Evolutionary conservation across 1,140 invertebrate genomes (phyloP).

Genomic region (Drosophila willistoni): DNA sequence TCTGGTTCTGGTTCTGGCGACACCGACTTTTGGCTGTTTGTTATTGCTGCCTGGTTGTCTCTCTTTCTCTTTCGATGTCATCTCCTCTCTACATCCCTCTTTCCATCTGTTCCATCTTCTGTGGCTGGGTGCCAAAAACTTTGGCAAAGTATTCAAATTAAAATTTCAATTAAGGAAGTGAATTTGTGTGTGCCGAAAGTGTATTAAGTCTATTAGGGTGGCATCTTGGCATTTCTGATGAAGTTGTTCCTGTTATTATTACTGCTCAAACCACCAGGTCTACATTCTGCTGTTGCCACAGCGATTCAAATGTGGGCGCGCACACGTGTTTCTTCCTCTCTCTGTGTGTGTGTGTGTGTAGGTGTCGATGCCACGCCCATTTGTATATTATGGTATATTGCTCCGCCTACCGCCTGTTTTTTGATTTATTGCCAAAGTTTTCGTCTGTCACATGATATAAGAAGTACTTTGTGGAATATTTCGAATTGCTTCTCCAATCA

Average conservation of each 20-base stretch:
- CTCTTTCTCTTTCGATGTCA: constrained; percentile 28
- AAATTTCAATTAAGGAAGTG: constrained; percentile 82
- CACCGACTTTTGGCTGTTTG: constrained; percentile 72
- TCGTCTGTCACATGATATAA: constrained; percentile 78
- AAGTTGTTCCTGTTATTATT: constrained; percentile 45
- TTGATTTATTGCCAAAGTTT: constrained; percentile 81
- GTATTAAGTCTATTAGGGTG: constrained; percentile 79
- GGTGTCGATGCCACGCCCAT: constrained; percentile 53
- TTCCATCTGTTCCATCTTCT: neutral
- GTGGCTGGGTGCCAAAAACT: constrained; percentile 77
- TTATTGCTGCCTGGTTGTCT: constrained; percentile 60
- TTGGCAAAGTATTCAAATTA: constrained; percentile 82
- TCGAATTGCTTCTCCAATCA: constrained; percentile 30
- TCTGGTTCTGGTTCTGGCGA: constrained; percentile 24
- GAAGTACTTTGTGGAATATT: constrained; percentile 79
- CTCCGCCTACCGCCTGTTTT: constrained; percentile 47
- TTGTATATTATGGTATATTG: neutral
- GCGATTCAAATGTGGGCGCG: constrained; percentile 43
- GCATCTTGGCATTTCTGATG: constrained; percentile 76
- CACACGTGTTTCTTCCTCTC: constrained; percentile 28
- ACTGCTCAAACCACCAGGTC: constrained; percentile 7
- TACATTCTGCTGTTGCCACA: neutral
- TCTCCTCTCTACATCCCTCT: too few species aligned
- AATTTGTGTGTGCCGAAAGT: constrained; percentile 80
- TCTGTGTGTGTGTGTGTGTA: neutral